A percentile compares a stretch with the other conserved stretches of the same genome.
Conservation (phyloP, 2,797 vertebrate species). For the Rhinoraja longicauda region DNA sequence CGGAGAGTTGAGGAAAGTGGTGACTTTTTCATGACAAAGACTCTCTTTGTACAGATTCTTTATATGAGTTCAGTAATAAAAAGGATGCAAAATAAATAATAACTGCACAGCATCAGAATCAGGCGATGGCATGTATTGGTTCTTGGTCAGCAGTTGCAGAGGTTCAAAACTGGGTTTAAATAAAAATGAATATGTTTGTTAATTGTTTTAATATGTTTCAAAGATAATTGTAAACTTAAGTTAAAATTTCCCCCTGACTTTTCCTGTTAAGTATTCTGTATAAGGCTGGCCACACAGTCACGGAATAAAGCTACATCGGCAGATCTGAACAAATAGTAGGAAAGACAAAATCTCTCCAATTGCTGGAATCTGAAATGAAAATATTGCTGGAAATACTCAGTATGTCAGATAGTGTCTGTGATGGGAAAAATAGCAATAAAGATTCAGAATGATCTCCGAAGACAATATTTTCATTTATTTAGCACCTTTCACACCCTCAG, state of each 20-base stretch:
- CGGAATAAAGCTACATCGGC: neutral
- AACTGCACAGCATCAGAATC: neutral
- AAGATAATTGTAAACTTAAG: neutral
- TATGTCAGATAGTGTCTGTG: too few species aligned
- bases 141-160: neutral
- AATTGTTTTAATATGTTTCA: conserved; percentile 1
- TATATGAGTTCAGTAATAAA: neutral
- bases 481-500: neutral
- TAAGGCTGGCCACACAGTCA: neutral
- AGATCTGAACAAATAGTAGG: neutral
- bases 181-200: neutral
- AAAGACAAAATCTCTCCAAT: neutral
- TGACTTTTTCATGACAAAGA: neutral
- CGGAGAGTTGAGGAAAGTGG: neutral
- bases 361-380: too few species aligned
- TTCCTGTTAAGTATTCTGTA: neutral
- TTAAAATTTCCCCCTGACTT: neutral
- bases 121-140: neutral
- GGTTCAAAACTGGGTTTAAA: neutral
- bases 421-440: too few species aligned
- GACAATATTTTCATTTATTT: neutral
- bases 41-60: neutral
- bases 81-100: neutral
- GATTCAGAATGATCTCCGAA: neutral
- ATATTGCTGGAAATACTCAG: too few species aligned